Evolutionary conservation across 2,113 vertebrate species (phyloP).

Genomic region (Garra rufa): DNA sequence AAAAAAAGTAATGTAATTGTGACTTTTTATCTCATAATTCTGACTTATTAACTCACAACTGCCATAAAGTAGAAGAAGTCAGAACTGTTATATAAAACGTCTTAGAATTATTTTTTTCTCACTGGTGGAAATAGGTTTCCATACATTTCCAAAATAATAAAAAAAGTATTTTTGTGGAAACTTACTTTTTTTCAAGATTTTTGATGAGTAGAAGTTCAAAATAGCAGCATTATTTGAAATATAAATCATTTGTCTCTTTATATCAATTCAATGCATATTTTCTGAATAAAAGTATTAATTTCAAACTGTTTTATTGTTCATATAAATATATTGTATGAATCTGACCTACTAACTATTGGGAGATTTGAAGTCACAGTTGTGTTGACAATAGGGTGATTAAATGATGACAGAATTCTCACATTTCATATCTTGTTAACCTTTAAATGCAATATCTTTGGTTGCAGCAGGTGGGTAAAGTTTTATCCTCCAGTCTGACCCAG

Average conservation of each 20-base stretch:
- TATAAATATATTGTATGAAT: neutral
- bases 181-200: neutral
- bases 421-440: neutral
- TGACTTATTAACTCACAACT: too few relatives aligned
- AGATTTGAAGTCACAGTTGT: neutral
- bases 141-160: too few relatives aligned
- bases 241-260: neutral
- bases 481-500: slow-evolving; percentile 8
- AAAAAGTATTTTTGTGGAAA: too few relatives aligned
- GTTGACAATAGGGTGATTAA: neutral
- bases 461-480: slow-evolving; percentile 1
- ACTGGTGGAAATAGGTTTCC: too few relatives aligned
- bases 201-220: neutral
- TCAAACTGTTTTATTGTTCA: neutral
- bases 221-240: neutral
- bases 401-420: neutral
- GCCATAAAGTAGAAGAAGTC: too few relatives aligned
- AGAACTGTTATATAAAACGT: too few relatives aligned
- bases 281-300: neutral
- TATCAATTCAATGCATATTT: neutral
- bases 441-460: neutral
- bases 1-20: too few relatives aligned
- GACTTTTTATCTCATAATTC: too few relatives aligned
- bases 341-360: neutral
- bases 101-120: too few relatives aligned